Percentiles rank a stretch among this genome's conserved stretches.
These are phyloP conservation scores for Antheraea assamensis DNA, from an alignment of 2,888 invertebrate species.

Conservation along the genomic window DNA sequence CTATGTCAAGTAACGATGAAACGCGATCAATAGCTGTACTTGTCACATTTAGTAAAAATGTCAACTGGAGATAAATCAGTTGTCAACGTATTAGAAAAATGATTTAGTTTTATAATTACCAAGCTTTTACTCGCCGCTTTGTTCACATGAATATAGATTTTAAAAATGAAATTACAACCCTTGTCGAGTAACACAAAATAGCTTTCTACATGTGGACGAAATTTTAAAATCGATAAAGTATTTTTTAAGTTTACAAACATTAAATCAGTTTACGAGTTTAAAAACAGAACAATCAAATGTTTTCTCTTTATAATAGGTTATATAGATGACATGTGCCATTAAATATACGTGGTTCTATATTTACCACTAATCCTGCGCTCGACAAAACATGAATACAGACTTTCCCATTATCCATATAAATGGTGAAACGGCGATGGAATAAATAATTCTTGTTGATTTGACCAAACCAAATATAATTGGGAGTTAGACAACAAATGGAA, in stretches of 20 bases:
- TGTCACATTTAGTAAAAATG: no score
- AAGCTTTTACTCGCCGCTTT: no score
- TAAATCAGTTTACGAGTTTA: no score
- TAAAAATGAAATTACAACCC: no score
- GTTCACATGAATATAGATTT: no score
- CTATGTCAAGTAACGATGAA: background rate
- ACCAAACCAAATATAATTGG: conserved; percentile 3
- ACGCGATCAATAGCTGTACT: background rate
- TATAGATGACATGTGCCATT: background rate
- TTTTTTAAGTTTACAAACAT: no score
- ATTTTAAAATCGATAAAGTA: no score
- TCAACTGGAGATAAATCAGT: no score
- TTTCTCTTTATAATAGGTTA: no score
- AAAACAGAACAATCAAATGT: no score
- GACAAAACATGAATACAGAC: background rate
- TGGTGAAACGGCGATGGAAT: background rate
- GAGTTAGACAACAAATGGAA: conserved; percentile 11
- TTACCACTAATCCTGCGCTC: background rate
- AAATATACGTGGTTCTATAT: background rate
- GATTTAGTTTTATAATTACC: background rate
- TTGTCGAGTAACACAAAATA: no score
- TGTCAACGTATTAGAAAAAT: background rate
- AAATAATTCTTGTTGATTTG: conserved; percentile 9
- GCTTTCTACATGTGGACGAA: no score
- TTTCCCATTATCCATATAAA: background rate